These are phyloP conservation scores for Lutraria lutraria DNA, from an alignment of 2,888 invertebrate genomes.

Conservation along the genomic window DNA sequence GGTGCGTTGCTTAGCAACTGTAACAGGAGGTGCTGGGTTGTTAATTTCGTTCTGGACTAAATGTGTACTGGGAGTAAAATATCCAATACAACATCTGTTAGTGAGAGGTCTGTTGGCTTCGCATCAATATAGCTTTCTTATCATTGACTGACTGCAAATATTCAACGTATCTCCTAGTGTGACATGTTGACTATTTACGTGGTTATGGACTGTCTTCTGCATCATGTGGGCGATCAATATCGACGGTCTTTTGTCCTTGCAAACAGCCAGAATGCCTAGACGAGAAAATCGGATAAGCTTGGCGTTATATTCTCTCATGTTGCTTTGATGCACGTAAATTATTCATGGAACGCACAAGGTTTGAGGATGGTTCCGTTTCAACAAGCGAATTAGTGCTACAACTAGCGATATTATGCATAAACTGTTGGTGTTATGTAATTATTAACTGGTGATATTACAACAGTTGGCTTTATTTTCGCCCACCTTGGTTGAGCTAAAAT, in stretches of 20 bases:
- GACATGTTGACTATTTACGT: constrained; percentile 13
- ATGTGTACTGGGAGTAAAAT: constrained; percentile 39
- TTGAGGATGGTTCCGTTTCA: not conserved
- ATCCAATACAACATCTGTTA: constrained; percentile 38
- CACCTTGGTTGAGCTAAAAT: no score
- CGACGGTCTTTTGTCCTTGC: constrained; percentile 25
- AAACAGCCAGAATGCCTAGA: not conserved
- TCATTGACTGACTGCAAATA: constrained; percentile 12
- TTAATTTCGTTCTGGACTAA: constrained; percentile 48
- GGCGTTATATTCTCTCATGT: not conserved
- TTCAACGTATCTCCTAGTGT: not conserved
- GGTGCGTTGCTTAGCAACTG: constrained; percentile 61
- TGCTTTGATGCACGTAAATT: not conserved
- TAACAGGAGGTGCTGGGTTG: constrained; percentile 63
- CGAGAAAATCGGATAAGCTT: constrained; percentile 19
- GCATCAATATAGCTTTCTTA: constrained; percentile 30
- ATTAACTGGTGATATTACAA: no score
- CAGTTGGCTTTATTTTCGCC: no score
- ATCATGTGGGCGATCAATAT: constrained; percentile 18
- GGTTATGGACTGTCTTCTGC: constrained; percentile 22
- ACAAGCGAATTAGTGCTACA: not conserved
- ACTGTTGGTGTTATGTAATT: no score
- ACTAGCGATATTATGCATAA: not conserved
- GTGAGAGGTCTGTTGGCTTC: constrained; percentile 41
- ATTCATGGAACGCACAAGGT: not conserved